Evolutionary conservation across 2,113 vertebrate species (phyloP).

Genomic region (Verasper variegatus): DNA sequence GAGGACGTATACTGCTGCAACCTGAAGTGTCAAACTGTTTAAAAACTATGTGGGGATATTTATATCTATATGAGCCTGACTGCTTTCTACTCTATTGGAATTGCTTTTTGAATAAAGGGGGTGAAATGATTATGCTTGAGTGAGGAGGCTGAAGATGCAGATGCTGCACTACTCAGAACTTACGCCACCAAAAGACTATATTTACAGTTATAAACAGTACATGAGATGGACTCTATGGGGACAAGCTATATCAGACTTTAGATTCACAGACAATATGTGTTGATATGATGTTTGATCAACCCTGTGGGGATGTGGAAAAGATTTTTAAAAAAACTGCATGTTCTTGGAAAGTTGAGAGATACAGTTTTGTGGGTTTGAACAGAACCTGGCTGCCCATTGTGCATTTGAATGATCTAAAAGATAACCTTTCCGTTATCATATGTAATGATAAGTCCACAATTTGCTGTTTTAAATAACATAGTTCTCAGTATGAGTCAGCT

Average conservation of each 20-base stretch:
- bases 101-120: constrained; percentile 1
- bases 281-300: too few relatives aligned
- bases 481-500: background rate
- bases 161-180: background rate
- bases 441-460: background rate
- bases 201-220: too few relatives aligned
- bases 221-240: too few relatives aligned
- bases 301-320: background rate
- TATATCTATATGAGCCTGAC: background rate
- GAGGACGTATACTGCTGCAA: background rate
- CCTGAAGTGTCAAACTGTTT: background rate
- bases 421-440: background rate
- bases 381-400: background rate
- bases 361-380: background rate
- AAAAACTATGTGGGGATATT: background rate
- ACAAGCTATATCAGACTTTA: too few relatives aligned
- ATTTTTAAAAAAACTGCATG: too few relatives aligned
- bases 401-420: too few relatives aligned
- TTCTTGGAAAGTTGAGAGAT: too few relatives aligned
- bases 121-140: background rate
- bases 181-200: background rate
- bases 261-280: too few relatives aligned
- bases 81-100: background rate
- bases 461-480: background rate
- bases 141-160: background rate